Evolutionary conservation across 2,797 vertebrate species (phyloP).

Genomic region (Peromyscus eremicus): DNA sequence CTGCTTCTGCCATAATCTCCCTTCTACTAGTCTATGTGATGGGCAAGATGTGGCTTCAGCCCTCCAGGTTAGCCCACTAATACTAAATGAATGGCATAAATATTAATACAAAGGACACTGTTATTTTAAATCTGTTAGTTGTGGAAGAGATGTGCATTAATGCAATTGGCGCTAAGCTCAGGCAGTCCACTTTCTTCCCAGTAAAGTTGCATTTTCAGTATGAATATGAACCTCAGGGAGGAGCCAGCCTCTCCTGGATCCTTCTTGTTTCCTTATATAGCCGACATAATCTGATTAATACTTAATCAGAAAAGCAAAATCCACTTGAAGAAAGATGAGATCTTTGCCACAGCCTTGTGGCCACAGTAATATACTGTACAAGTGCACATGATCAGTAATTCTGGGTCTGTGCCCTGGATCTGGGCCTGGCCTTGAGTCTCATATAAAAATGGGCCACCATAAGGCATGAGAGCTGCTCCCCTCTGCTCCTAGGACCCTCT

Average conservation of each 20-base stretch:
- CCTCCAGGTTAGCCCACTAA: constrained; percentile 85
- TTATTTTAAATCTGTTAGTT: constrained; percentile 82
- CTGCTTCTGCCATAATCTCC: constrained; percentile 82
- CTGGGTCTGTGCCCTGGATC: constrained; percentile 66
- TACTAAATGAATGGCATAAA: constrained; percentile 89
- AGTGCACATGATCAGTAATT: constrained; percentile 90
- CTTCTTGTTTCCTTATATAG: constrained; percentile 86
- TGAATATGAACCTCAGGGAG: constrained; percentile 85
- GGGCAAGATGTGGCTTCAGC: constrained; percentile 85
- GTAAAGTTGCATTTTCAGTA: constrained; percentile 71
- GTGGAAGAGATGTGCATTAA: constrained; percentile 80
- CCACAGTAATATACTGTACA: constrained; percentile 99
- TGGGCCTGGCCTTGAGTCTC: constrained; percentile 84
- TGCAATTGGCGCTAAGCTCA: constrained; percentile 66
- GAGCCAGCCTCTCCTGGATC: constrained; percentile 93
- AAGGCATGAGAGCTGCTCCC: constrained; percentile 75
- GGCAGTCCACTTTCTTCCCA: constrained; percentile 79
- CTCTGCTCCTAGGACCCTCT: constrained; percentile 68
- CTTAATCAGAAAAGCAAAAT: constrained; percentile 89
- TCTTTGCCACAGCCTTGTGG: constrained; percentile 93
- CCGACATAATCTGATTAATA: constrained; percentile 88
- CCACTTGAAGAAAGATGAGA: constrained; percentile 90
- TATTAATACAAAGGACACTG: constrained; percentile 87
- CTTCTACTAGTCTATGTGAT: constrained; percentile 83
- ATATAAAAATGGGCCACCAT: constrained; percentile 73